phyloP scores from a whole-genome alignment of 92 coral and sea anemone species.

The Anthopleura xanthogrammica region DNA sequence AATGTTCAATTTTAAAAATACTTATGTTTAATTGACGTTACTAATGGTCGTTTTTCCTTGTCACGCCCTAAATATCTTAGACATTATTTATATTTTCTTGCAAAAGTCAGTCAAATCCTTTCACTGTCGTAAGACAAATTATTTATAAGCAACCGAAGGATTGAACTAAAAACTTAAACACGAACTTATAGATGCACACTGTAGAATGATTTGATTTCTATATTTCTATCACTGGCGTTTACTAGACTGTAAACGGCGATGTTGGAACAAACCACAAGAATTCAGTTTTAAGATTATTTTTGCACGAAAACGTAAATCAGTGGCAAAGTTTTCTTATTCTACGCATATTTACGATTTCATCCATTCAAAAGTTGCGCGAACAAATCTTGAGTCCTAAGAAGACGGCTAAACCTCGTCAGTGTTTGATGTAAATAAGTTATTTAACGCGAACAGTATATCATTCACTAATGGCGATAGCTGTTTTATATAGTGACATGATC shows the following conservation, averaged over 20 bases:
- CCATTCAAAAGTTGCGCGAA: no score
- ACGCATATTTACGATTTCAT: no score
- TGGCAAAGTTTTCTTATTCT: no score
- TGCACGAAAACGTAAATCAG: no score
- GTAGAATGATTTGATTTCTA: neutral
- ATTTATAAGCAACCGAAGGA: neutral
- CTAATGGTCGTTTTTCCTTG: no score
- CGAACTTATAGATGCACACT: neutral
- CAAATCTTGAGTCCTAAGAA: no score
- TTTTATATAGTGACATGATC: constrained; percentile 1
- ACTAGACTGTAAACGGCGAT: neutral
- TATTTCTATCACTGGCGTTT: neutral
- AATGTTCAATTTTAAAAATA: no score
- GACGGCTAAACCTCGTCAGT: neutral
- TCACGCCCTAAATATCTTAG: neutral
- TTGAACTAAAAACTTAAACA: neutral
- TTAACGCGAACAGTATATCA: neutral
- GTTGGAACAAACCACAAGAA: neutral
- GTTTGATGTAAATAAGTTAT: no score
- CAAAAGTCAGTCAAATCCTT: neutral
- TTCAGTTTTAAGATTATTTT: neutral
- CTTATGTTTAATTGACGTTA: no score
- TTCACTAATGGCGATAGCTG: neutral
- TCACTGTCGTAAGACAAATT: neutral
- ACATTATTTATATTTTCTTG: neutral